These are phyloP conservation scores for Trissoscelio sp. DNA, from an alignment of 2,888 invertebrate species.

Conservation along the genomic window DNA sequence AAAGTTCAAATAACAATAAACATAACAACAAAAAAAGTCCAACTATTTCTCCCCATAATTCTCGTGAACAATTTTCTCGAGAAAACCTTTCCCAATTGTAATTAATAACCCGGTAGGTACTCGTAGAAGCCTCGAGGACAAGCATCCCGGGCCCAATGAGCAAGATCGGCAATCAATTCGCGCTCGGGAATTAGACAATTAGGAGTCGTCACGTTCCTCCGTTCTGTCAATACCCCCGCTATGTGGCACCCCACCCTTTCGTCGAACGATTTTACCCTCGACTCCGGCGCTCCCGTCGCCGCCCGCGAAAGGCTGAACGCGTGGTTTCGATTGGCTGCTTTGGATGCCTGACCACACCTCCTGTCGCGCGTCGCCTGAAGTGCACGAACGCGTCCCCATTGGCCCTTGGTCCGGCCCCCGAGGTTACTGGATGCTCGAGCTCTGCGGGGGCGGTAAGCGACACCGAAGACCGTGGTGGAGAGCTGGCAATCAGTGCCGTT, in stretches of 20 bases:
- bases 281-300: slow-evolving; percentile 57
- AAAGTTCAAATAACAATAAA: too few species aligned
- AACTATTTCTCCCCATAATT: too few species aligned
- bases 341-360: slow-evolving; percentile 73
- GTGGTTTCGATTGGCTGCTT: slow-evolving; percentile 72
- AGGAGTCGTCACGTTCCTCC: slow-evolving; percentile 82
- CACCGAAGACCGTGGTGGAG: slow-evolving; percentile 76
- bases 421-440: slow-evolving; percentile 76
- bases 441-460: slow-evolving; percentile 80
- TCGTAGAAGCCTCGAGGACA: slow-evolving; percentile 12
- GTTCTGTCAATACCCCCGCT: slow-evolving; percentile 61
- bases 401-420: slow-evolving; percentile 72
- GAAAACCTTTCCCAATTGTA: too few species aligned
- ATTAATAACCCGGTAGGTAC: slow-evolving; percentile 70
- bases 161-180: slow-evolving; percentile 81
- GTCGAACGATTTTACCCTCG: slow-evolving; percentile 45
- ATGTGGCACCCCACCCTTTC: slow-evolving; percentile 29
- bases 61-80: too few species aligned
- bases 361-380: slow-evolving; percentile 73
- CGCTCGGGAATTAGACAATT: slow-evolving; percentile 83
- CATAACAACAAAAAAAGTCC: too few species aligned
- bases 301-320: slow-evolving; percentile 61
- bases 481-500: slow-evolving; percentile 83
- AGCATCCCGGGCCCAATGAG: slow-evolving; percentile 70
- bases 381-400: slow-evolving; percentile 70